Evolutionary conservation across 2,888 invertebrate genomes (phyloP).

Genomic region (Therioaphis trifolii): DNA sequence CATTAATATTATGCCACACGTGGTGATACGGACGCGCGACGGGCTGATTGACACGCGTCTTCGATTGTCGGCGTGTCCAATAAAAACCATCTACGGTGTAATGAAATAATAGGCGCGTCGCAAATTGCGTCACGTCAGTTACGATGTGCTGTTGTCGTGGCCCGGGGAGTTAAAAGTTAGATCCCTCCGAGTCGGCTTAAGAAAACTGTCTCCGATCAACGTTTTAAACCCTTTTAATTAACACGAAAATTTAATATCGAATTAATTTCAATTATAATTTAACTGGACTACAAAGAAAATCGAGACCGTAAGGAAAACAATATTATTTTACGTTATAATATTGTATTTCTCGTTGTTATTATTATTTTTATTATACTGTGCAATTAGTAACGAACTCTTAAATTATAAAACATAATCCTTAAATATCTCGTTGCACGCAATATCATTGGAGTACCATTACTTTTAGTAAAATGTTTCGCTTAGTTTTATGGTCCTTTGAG

Average conservation of each 20-base stretch:
- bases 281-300: conserved; percentile 20
- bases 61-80: background rate
- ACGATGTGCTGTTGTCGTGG: background rate
- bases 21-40: background rate
- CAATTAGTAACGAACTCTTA: background rate
- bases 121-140: too few relatives aligned
- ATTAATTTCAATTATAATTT: background rate
- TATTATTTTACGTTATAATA: too few relatives aligned
- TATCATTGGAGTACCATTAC: background rate
- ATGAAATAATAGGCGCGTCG: too few relatives aligned
- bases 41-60: background rate
- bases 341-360: too few relatives aligned
- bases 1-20: background rate
- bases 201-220: background rate
- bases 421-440: background rate
- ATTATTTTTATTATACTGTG: too few relatives aligned
- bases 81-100: background rate
- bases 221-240: conserved; percentile 34
- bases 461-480: background rate
- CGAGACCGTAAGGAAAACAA: background rate
- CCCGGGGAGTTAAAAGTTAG: conserved; percentile 9
- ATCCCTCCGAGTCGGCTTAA: background rate
- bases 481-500: background rate
- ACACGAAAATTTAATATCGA: conserved; percentile 1
- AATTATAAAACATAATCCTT: background rate